Conservation (phyloP, 2,113 vertebrate species). For the Microcebus murinus region DNA sequence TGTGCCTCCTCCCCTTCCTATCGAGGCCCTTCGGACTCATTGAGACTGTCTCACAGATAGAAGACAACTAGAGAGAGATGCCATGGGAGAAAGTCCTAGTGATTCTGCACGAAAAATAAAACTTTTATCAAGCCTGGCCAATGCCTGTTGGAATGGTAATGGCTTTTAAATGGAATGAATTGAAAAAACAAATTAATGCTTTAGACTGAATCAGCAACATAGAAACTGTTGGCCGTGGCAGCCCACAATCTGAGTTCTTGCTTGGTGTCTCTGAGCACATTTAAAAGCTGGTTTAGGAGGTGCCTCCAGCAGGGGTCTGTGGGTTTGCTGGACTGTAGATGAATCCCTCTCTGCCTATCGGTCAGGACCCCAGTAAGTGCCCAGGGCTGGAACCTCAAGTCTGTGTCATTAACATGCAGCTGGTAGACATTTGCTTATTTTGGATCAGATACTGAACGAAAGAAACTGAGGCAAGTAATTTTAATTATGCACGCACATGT, state of each 20-base stretch:
- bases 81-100: not conserved
- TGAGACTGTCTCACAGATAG: not conserved
- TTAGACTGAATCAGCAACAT: not conserved
- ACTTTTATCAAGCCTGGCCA: slow-evolving; percentile 2
- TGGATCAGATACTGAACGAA: not conserved
- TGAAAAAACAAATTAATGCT: not conserved
- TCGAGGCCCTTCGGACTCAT: fast-evolving
- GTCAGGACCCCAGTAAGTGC: not conserved
- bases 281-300: not conserved
- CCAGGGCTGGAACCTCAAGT: not conserved
- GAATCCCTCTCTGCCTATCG: not conserved
- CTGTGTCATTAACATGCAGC: not conserved
- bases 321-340: not conserved
- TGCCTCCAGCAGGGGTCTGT: not conserved
- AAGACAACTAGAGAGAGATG: not conserved
- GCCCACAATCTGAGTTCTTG: not conserved
- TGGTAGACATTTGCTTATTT: not conserved
- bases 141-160: not conserved
- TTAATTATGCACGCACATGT: slow-evolving; percentile 8
- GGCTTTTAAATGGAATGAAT: slow-evolving; percentile 10
- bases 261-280: not conserved
- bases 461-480: slow-evolving; percentile 43
- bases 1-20: not conserved
- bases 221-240: not conserved
- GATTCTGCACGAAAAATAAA: not conserved